phyloP scores from a whole-genome alignment of 2,888 invertebrate genomes.

The Polymixis lichenea region DNA sequence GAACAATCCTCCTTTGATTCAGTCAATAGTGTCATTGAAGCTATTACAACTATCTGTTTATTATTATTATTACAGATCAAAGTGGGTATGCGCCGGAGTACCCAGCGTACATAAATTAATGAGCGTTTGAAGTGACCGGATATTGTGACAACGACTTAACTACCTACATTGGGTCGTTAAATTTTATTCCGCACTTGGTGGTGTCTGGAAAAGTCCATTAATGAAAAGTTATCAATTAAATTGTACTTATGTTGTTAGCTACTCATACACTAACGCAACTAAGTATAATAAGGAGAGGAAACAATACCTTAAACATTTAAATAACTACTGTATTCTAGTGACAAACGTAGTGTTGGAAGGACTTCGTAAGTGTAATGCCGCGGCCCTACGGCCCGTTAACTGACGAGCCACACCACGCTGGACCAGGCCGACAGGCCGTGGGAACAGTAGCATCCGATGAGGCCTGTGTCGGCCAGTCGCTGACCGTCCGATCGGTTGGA shows the following conservation, averaged over 20 bases:
- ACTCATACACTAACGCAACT: neutral
- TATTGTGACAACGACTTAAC: slow-evolving; percentile 60
- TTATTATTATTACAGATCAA: slow-evolving; percentile 58
- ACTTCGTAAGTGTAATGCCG: neutral
- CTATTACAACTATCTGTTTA: slow-evolving; percentile 44
- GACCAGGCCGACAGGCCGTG: too few species aligned
- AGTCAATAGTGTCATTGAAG: slow-evolving; percentile 44
- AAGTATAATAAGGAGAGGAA: neutral
- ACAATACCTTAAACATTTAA: neutral
- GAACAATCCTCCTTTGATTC: slow-evolving; percentile 46
- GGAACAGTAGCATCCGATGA: too few species aligned
- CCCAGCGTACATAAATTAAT: slow-evolving; percentile 33
- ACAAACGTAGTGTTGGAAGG: neutral
- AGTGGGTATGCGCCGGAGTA: slow-evolving; percentile 43
- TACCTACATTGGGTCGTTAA: slow-evolving; percentile 47
- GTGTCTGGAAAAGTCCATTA: slow-evolving; percentile 5
- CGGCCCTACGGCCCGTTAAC: too few species aligned
- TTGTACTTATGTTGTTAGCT: neutral
- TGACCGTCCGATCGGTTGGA: too few species aligned
- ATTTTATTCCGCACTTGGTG: slow-evolving; percentile 44
- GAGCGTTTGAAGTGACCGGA: slow-evolving; percentile 65
- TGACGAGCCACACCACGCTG: too few species aligned
- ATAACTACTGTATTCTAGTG: neutral
- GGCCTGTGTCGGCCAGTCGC: too few species aligned
- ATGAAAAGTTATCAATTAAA: slow-evolving; percentile 19